Base-by-base conservation (phyloP, 2,888 invertebrate genomes). In the Polia nebulosa region DNA sequence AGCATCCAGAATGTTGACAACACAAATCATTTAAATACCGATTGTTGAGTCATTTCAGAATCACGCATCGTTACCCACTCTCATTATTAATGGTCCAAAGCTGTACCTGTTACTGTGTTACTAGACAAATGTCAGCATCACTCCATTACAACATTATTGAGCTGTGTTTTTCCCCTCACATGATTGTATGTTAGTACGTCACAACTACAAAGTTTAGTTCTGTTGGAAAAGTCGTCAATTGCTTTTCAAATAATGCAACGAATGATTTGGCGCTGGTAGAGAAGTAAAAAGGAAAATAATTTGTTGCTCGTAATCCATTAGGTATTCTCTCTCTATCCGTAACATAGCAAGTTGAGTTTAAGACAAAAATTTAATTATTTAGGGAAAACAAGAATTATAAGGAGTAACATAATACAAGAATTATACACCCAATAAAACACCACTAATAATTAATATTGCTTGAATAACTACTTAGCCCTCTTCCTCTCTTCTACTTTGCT, bases 81-180 rank as follows among this genome's bases (percentile, higher is more conserved):
- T 53, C 41, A 32, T 58, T 51, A 39, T 51, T 61, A 58, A 47
- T 62, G 72, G 52, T 78, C n/a, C 72, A 22, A 77, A 57, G 72
- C 57, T 72, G 77, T 76, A 7, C 47, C 72, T 41, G 47, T 62
- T 72, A 78, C 57, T 53, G 34, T 41, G 47, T 62, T 72, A 78
- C 57, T 53, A 39, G 22, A 62, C 17, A 45, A 53, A 44, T 22
- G 25, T 34, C 15, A 45, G 6, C 1, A 5, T 34, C 13, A 44
- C 25, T 49, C 20, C 52, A 63, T 80, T 29, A 44, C 25, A 45
- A n/a, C 52, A 63, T 80, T 29, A 80, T 45, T 53, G 25, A 64
- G 51, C 9, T 45, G 57, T 29, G 25, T 61, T 67, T 72, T 76
- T 57, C 49, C 29, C 25, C 4, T 53, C 22, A 47, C 20, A 49